A percentile compares a stretch with the other conserved stretches of the same genome.
Conservation (phyloP, 2,888 invertebrate species). For the Ypsolopha sequella region DNA sequence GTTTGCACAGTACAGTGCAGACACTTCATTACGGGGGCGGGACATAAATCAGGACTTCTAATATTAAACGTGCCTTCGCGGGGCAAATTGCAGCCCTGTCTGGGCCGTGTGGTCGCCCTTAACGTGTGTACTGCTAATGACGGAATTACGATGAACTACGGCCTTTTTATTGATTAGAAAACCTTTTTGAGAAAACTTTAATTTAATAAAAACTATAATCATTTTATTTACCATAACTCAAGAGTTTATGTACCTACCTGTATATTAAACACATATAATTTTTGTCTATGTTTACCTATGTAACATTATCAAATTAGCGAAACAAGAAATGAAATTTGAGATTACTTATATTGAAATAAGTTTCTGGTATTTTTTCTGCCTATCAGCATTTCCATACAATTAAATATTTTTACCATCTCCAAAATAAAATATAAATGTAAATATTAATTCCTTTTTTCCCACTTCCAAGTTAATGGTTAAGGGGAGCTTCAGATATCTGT, state of each 20-base stretch:
- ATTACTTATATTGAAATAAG: too few species aligned
- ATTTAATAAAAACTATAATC: too few species aligned
- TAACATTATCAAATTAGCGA: too few species aligned
- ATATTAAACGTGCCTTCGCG: slow-evolving; percentile 70
- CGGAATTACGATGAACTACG: slow-evolving; percentile 14
- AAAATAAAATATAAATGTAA: slow-evolving; percentile 42
- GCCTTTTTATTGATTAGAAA: too few species aligned
- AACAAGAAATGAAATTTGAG: too few species aligned
- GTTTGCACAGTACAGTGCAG: slow-evolving; percentile 62
- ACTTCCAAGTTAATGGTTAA: slow-evolving; percentile 47
- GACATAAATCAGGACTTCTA: slow-evolving; percentile 70
- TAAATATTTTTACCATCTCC: slow-evolving; percentile 37
- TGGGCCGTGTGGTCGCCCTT: slow-evolving; percentile 28
- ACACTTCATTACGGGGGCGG: slow-evolving; percentile 67
- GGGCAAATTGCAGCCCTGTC: slow-evolving; percentile 56
- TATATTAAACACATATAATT: too few species aligned
- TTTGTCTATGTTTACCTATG: too few species aligned
- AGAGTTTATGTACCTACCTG: too few species aligned
- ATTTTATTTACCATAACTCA: too few species aligned
- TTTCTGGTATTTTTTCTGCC: slow-evolving; percentile 8
- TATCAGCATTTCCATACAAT: slow-evolving; percentile 60
- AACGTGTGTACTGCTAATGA: slow-evolving; percentile 19
- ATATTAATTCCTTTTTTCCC: slow-evolving; percentile 59
- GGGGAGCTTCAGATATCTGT: slow-evolving; percentile 37
- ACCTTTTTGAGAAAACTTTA: too few species aligned